These are phyloP conservation scores for Eupsittula cactorum DNA, from an alignment of 2,113 vertebrate genomes.

Conservation along the genomic window DNA sequence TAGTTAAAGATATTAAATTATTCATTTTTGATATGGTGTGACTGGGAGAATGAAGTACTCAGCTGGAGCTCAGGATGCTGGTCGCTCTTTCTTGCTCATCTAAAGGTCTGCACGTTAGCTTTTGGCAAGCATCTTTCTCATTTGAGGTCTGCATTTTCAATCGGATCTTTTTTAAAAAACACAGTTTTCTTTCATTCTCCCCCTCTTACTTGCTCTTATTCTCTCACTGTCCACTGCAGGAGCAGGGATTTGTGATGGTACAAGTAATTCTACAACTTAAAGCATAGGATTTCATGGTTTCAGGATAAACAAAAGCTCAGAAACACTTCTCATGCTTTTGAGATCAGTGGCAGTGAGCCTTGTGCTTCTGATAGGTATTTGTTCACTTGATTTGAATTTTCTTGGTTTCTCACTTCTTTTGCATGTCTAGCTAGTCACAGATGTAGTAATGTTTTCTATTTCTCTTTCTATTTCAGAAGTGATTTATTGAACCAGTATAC, in stretches of 20 bases:
- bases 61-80: background rate
- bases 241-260: background rate
- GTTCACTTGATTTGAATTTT: background rate
- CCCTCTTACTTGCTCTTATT: background rate
- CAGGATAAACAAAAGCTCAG: background rate
- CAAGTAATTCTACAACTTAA: background rate
- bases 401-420: background rate
- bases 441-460: background rate
- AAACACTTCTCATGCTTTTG: background rate
- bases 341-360: background rate
- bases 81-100: background rate
- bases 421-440: background rate
- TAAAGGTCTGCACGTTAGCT: background rate
- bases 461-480: background rate
- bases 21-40: background rate
- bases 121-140: background rate
- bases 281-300: background rate
- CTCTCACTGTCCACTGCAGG: background rate
- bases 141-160: background rate
- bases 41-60: background rate
- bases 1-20: background rate
- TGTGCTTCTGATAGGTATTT: background rate
- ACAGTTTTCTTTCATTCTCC: background rate
- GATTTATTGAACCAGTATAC: background rate
- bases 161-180: background rate